Conservation (phyloP, 2,888 invertebrate species). For the Caenorhabditis sp. region DNA sequence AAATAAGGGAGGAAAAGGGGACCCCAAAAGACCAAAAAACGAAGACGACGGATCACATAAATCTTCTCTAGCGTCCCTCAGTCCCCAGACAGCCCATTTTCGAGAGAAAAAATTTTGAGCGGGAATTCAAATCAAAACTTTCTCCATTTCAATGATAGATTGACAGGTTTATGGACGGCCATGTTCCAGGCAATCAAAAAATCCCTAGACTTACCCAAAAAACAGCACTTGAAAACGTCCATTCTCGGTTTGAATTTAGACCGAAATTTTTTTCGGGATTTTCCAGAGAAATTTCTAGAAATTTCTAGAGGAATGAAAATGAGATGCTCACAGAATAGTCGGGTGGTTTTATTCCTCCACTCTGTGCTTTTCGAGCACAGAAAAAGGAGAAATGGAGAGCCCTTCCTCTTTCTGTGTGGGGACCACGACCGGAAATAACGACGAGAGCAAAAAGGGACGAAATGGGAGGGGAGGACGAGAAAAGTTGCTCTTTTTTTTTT, state of each 20-base stretch:
- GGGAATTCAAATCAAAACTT: not conserved
- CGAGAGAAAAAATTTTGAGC: not conserved
- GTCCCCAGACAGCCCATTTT: not conserved
- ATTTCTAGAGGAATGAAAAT: not conserved
- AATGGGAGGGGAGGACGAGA: conserved; percentile 14
- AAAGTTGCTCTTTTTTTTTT: conserved; percentile 18
- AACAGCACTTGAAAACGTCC: conserved; percentile 56
- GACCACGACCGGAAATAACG: conserved; percentile 43
- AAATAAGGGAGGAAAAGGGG: not conserved
- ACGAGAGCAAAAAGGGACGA: conserved; percentile 10
- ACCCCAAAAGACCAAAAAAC: not conserved
- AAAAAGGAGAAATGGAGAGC: conserved; percentile 36
- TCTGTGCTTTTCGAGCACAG: not conserved
- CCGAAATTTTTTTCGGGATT: too few species aligned
- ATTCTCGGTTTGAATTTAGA: not conserved
- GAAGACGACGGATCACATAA: not conserved
- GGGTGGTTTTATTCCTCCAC: not conserved
- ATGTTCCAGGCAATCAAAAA: not conserved
- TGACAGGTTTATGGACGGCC: too few species aligned
- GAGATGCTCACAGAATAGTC: not conserved
- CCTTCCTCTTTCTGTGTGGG: not conserved
- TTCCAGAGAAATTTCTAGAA: too few species aligned
- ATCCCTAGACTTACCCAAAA: conserved; percentile 40
- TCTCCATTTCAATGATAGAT: too few species aligned
- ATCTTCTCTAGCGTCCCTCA: not conserved